Evolutionary conservation across 2,888 invertebrate species (phyloP), one percentile per base, ranked within the genome.

Genomic region (Noctua pronuba): DNA sequence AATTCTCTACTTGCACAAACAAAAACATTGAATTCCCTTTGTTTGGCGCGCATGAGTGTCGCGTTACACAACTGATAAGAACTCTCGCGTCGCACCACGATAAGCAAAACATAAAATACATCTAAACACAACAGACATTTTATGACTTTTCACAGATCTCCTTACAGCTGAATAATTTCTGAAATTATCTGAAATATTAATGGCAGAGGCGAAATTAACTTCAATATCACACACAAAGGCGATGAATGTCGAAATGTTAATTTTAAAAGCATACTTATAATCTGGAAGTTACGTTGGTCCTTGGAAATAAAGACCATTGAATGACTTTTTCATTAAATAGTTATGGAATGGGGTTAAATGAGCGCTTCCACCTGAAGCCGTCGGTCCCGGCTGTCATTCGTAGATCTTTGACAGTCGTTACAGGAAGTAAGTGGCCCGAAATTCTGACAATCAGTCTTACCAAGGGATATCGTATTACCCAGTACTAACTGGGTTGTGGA

Each of bases 51-150:
- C 31, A 46, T 16, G 46, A 28, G 76, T 71, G 52, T 58, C 38
- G 72, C 41, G 16, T 72, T 74, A 21, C 68, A 46, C 79, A 64
- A 69, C 74, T 76, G 84, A 84, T 84, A 84, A 80, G 68, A 62
- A 6, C 66, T 75, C 62, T 73, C 74, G 52, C 46, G 58, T 41
- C 7, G 75, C n/a, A n/a, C n/a, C n/a, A n/a, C 73, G 80, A 86
- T 86, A 84, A 86, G 73, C 68, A 41, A 52, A 62, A 79, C 73
- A 73, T 67, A 55, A 73, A 86, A 75, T 38, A 44, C 38, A 75
- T 62, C 28, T 67, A n/a, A 58, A 41, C 13, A 66, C 67, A 73
- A 80, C 65, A 41, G 5, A 75, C 60, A 75, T 67, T 73, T 72
- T 46, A 72, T 13, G 44, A 52, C 5, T 52, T 69, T 82, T 31